Evolutionary conservation across 2,113 vertebrate species (phyloP).

Genomic region (Percopsis transmontana): DNA sequence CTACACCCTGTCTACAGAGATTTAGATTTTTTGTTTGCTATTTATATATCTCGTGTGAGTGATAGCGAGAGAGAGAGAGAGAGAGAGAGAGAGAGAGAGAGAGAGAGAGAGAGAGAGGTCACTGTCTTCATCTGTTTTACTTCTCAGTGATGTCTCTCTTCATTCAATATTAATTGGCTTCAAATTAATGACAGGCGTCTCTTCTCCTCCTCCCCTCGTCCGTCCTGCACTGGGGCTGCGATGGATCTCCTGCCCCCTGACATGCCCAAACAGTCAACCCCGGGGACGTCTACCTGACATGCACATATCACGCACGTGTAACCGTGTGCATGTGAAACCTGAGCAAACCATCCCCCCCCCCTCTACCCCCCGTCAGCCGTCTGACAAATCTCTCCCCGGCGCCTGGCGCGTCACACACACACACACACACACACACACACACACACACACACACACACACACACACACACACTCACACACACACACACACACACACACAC

Average conservation of each 20-base stretch:
- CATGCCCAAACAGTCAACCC: neutral
- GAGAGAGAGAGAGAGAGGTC: neutral
- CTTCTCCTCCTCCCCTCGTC: neutral
- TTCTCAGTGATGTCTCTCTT: neutral
- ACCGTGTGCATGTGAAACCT: no score
- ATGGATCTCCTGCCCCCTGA: neutral
- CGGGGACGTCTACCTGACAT: no score
- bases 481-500: no score
- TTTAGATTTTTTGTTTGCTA: no score
- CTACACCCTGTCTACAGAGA: no score
- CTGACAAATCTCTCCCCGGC: no score
- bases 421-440: no score
- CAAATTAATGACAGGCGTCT: neutral
- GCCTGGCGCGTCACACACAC: neutral
- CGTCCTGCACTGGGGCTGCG: neutral
- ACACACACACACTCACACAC: neutral
- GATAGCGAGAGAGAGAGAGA: neutral
- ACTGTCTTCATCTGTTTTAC: neutral
- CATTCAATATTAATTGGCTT: neutral
- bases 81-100: neutral
- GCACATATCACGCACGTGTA: no score
- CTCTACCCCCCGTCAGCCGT: no score
- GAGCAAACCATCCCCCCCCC: no score
- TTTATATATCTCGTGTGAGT: no score
- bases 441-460: no score